phyloP scores from a whole-genome alignment of 2,113 vertebrate species.

The Cyprinodon variegatus region DNA sequence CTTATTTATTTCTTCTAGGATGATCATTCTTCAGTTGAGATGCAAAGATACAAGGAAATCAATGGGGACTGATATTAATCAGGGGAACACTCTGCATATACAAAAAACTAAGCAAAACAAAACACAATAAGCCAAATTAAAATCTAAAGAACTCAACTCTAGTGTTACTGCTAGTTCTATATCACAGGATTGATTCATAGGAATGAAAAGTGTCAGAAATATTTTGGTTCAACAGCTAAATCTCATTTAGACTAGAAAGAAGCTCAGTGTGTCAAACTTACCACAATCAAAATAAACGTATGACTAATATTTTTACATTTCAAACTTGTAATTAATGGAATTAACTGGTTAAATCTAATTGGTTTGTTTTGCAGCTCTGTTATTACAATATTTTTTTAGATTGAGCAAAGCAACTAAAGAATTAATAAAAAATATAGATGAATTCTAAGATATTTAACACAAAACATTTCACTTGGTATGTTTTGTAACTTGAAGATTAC shows the following conservation, averaged over 20 bases:
- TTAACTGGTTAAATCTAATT: no score
- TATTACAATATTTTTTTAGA: no score
- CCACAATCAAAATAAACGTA: background rate
- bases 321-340: background rate
- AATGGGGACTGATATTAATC: background rate
- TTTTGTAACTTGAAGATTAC: slow-evolving; percentile 4
- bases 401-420: no score
- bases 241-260: background rate
- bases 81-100: background rate
- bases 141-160: background rate
- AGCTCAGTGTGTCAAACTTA: background rate
- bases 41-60: background rate
- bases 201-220: background rate
- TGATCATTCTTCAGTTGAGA: background rate
- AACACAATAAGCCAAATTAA: background rate
- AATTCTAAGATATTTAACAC: background rate
- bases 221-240: background rate
- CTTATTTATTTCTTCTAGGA: background rate
- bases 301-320: background rate
- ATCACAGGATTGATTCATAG: background rate
- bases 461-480: background rate
- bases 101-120: background rate
- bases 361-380: no score
- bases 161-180: background rate
- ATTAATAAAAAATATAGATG: background rate